These are phyloP conservation scores for Pecten maximus DNA, from an alignment of 2,888 invertebrate genomes.

Conservation along the genomic window DNA sequence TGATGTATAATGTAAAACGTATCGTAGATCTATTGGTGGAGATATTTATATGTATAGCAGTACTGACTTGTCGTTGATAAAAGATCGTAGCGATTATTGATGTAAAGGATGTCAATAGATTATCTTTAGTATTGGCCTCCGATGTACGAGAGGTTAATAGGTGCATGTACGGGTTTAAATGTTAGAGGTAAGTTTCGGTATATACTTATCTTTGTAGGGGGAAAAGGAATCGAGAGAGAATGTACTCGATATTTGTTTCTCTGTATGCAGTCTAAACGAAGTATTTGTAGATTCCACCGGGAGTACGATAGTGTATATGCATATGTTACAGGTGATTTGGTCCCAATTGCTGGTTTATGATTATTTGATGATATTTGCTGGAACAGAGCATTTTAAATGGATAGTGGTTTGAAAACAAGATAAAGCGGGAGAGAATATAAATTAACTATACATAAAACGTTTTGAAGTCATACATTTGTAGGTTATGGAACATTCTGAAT, in stretches of 20 bases:
- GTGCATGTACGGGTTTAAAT: background rate
- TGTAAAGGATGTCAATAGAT: background rate
- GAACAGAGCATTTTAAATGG: too few species aligned
- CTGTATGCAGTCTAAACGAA: too few species aligned
- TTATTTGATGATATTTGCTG: too few species aligned
- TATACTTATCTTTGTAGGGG: background rate
- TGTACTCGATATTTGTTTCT: background rate
- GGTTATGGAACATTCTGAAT: too few species aligned
- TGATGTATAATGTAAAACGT: background rate
- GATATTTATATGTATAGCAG: background rate
- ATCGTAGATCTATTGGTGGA: background rate
- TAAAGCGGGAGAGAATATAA: too few species aligned
- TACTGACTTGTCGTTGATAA: background rate
- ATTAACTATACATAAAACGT: too few species aligned
- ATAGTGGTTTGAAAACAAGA: too few species aligned
- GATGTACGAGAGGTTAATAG: background rate
- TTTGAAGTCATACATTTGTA: too few species aligned
- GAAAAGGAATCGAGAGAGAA: background rate
- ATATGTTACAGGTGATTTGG: too few species aligned
- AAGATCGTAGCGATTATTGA: background rate
- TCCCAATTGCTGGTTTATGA: too few species aligned
- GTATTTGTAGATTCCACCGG: too few species aligned
- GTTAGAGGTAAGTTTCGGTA: background rate
- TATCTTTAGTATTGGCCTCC: background rate
- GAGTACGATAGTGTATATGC: too few species aligned